phyloP scores from a whole-genome alignment of 2,888 invertebrate genomes.

The Drosophila neonasuta region DNA sequence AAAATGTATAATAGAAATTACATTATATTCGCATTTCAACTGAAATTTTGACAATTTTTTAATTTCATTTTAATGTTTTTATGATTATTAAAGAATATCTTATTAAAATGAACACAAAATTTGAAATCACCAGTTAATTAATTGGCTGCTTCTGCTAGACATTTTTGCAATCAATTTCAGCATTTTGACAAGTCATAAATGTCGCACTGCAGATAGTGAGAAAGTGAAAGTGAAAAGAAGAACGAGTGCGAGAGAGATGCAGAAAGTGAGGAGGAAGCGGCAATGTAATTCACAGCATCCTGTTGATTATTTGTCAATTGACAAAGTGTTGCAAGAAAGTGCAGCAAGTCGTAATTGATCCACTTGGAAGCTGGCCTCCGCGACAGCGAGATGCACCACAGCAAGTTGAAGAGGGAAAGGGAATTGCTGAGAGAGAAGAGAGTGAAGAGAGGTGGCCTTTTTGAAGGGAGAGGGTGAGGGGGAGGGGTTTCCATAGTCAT shows the following conservation, averaged over 20 bases:
- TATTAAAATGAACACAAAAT: too few relatives aligned
- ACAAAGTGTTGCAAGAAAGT: slow-evolving; percentile 23
- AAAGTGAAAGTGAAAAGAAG: neutral
- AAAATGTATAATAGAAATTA: too few relatives aligned
- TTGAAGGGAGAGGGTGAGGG: neutral
- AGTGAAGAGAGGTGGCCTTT: neutral
- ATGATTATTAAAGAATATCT: too few relatives aligned
- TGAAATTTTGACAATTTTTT: too few relatives aligned
- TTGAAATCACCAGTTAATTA: too few relatives aligned
- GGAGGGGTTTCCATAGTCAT: slow-evolving; percentile 57
- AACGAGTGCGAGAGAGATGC: too few relatives aligned
- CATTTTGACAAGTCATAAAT: too few relatives aligned
- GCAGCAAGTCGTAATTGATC: slow-evolving; percentile 24
- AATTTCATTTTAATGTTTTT: too few relatives aligned
- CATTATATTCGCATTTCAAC: too few relatives aligned
- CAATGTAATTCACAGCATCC: slow-evolving; percentile 1
- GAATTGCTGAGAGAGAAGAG: neutral
- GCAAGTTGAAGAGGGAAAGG: neutral
- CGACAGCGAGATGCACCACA: slow-evolving; percentile 1
- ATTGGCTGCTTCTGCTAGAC: too few relatives aligned
- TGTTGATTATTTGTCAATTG: slow-evolving; percentile 33
- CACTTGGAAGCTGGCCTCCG: slow-evolving; percentile 13
- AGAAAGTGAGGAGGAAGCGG: neutral
- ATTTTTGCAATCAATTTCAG: too few relatives aligned
- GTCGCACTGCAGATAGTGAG: slow-evolving; percentile 1